Base-by-base conservation (phyloP, 1,140 invertebrate species). In the Theocolax elegans region DNA sequence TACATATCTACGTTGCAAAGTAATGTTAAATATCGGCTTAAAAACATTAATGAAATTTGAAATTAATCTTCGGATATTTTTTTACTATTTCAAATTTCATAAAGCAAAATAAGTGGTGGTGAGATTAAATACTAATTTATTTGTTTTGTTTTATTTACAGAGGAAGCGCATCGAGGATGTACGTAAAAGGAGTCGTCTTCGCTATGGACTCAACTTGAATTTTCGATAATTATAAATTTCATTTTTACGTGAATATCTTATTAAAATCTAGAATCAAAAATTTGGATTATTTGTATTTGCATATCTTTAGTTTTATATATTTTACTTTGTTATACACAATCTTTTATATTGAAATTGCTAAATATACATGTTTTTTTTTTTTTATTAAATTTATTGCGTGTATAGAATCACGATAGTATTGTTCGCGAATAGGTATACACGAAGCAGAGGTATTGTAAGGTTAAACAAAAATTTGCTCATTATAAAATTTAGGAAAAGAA, bases 401-500 rank as follows among this genome's bases (percentile, higher is more conserved):
- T 54, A 35, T 54, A 17, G 13, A n/a, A n/a, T n/a, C n/a, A n/a
- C n/a, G n/a, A n/a, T n/a, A n/a, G n/a, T n/a, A n/a, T n/a, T n/a
- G n/a, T n/a, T n/a, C n/a, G n/a, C n/a, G n/a, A n/a, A n/a, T n/a
- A n/a, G n/a, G n/a, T n/a, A n/a, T n/a, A n/a, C n/a, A n/a, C n/a
- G n/a, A n/a, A n/a, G n/a, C n/a, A n/a, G n/a, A n/a, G n/a, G n/a
- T n/a, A n/a, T n/a, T n/a, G n/a, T 29, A 29, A 40, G 13, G 19
- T 23, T 69, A 42, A 81, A 79, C 54, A 42, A 81, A 79, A 76
- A 70, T 79, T 80, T 73, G 35, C 42, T 68, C 73, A 76, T 74
- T 73, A 71, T 53, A 74, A 79, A 80, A 82, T 85, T 62, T 82
- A 94, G 92, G 93, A 93, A 90, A 95, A 94, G 91, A 96, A 95